phyloP scores from a whole-genome alignment of 2,888 invertebrate genomes.

The Tanaodytes sp. region DNA sequence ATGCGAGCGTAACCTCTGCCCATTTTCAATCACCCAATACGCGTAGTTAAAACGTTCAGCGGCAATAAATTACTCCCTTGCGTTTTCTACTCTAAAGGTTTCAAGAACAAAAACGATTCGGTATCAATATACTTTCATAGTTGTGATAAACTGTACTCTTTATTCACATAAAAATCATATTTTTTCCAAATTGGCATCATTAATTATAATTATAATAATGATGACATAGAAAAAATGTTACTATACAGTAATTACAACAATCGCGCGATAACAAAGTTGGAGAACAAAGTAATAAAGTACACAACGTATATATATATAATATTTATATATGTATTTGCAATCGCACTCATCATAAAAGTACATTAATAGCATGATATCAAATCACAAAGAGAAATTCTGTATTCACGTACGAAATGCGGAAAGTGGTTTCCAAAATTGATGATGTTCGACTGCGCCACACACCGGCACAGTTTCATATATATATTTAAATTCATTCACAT shows the following conservation, averaged over 20 bases:
- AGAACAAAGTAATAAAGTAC: slow-evolving; percentile 17
- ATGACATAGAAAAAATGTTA: background rate
- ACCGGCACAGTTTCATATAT: slow-evolving; percentile 20
- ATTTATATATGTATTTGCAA: slow-evolving; percentile 70
- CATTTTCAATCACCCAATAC: too few species aligned
- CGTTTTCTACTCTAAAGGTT: too few species aligned
- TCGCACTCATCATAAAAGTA: slow-evolving; percentile 72
- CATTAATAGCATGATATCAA: slow-evolving; percentile 72
- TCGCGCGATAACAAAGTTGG: background rate
- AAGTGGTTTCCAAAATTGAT: slow-evolving; percentile 60
- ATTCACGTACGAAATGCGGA: slow-evolving; percentile 67
- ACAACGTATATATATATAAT: slow-evolving; percentile 54
- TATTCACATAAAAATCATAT: too few species aligned
- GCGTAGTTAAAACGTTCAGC: too few species aligned
- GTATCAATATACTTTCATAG: too few species aligned
- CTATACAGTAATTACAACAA: background rate
- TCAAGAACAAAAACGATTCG: too few species aligned
- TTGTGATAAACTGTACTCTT: too few species aligned
- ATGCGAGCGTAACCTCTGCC: too few species aligned
- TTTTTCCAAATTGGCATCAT: too few species aligned
- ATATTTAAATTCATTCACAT: slow-evolving; percentile 18
- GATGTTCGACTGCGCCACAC: slow-evolving; percentile 24
- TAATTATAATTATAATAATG: background rate
- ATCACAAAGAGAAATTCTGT: slow-evolving; percentile 71
- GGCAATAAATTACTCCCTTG: too few species aligned